phyloP scores from a whole-genome alignment of 1,140 invertebrate species.

The Luehdorfia chinensis region DNA sequence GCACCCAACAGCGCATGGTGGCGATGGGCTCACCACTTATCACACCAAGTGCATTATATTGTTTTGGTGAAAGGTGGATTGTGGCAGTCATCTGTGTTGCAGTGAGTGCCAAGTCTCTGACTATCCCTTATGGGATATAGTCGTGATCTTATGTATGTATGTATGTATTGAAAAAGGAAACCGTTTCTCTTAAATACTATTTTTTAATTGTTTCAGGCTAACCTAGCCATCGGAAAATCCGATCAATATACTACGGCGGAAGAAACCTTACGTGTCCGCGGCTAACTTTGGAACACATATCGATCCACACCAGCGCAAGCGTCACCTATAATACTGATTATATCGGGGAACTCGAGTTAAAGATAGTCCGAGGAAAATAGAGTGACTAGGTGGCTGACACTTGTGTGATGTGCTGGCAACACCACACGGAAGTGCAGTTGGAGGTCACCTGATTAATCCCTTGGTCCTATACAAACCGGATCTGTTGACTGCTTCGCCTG shows the following conservation, averaged over 20 bases:
- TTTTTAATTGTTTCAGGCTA: slow-evolving; percentile 46
- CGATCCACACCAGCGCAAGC: slow-evolving; percentile 32
- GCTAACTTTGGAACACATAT: slow-evolving; percentile 32
- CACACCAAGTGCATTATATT: too few species aligned
- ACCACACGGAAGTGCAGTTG: slow-evolving; percentile 55
- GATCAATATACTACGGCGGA: slow-evolving; percentile 29
- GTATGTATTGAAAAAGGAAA: too few species aligned
- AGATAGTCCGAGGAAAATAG: slow-evolving; percentile 17
- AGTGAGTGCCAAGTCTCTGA: too few species aligned
- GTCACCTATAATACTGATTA: slow-evolving; percentile 20
- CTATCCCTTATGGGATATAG: too few species aligned
- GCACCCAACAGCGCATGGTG: too few species aligned
- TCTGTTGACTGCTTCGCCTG: slow-evolving; percentile 17
- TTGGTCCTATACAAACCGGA: not conserved
- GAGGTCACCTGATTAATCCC: slow-evolving; percentile 56
- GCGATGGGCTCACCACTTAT: too few species aligned
- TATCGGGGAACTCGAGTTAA: slow-evolving; percentile 12
- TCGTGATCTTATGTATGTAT: too few species aligned
- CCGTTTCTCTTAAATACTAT: too few species aligned
- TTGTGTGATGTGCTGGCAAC: slow-evolving; percentile 67
- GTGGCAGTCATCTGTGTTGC: too few species aligned
- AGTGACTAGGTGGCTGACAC: slow-evolving; percentile 33
- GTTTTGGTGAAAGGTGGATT: too few species aligned
- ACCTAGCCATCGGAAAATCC: slow-evolving; percentile 37
- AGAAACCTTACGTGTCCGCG: slow-evolving; percentile 30